Conservation (phyloP, 2,888 invertebrate species). For the Sphaerolaimus hirsutus region DNA sequence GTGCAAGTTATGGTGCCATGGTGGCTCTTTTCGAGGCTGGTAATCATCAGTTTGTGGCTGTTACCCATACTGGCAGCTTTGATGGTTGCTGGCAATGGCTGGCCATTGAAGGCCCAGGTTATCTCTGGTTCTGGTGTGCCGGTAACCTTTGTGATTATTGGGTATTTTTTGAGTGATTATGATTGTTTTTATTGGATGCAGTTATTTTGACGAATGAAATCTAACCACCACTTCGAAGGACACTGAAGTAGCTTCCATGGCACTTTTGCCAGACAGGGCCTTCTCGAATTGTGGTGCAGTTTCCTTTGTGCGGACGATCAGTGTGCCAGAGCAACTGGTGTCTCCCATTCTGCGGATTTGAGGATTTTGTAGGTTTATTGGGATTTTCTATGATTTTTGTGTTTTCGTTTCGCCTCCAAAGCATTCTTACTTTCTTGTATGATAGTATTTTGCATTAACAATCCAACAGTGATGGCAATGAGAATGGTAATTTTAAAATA, state of each 20-base stretch:
- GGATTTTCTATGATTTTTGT: too few relatives aligned
- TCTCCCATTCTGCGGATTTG: conserved; percentile 20
- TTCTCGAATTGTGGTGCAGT: conserved; percentile 19
- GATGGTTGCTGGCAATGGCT: too few relatives aligned
- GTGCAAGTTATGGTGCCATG: conserved; percentile 26
- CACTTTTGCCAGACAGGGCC: conserved; percentile 8
- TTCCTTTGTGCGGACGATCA: conserved; percentile 17
- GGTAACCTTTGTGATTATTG: too few relatives aligned
- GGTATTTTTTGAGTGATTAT: too few relatives aligned
- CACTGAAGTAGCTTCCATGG: conserved; percentile 33
- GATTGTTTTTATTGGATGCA: too few relatives aligned
- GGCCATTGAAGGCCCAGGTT: conserved; percentile 10
- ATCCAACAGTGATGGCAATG: neutral
- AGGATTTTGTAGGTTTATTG: conserved; percentile 3
- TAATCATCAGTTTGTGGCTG: neutral
- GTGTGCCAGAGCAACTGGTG: conserved; percentile 15
- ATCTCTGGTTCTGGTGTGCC: conserved; percentile 19
- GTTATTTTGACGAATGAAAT: too few relatives aligned
- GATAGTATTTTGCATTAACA: neutral
- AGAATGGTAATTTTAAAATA: neutral
- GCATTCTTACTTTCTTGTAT: neutral
- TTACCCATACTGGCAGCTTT: too few relatives aligned
- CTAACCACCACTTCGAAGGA: too few relatives aligned
- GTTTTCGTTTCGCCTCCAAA: too few relatives aligned
- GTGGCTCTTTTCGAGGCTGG: neutral